Evolutionary conservation across 1,140 invertebrate species (phyloP).

Genomic region (Macrocentrus cingulum): DNA sequence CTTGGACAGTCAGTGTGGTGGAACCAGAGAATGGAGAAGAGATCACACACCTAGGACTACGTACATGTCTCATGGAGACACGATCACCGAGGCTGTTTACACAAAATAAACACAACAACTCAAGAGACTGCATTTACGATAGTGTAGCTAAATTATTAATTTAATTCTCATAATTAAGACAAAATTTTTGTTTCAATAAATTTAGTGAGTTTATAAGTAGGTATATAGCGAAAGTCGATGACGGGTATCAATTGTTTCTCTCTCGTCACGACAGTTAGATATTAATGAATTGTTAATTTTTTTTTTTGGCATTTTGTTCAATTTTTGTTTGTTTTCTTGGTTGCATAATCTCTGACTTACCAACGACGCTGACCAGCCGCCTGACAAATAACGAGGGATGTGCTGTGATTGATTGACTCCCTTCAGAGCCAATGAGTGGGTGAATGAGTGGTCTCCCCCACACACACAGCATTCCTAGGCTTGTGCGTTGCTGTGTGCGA

Average conservation of each 20-base stretch:
- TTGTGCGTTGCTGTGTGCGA: constrained; percentile 53
- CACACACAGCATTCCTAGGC: constrained; percentile 53
- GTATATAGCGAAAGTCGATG: too few relatives aligned
- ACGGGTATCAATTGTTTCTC: too few relatives aligned
- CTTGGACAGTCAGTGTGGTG: too few relatives aligned
- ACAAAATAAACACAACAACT: too few relatives aligned
- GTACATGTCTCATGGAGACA: too few relatives aligned
- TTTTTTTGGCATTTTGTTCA: constrained; percentile 30
- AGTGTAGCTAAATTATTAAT: too few relatives aligned
- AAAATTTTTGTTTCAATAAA: background rate
- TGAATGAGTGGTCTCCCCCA: constrained; percentile 48
- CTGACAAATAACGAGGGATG: constrained; percentile 52
- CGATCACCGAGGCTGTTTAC: too few relatives aligned
- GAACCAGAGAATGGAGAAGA: too few relatives aligned
- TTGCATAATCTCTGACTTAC: constrained; percentile 53
- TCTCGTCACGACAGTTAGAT: background rate
- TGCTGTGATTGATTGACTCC: constrained; percentile 53
- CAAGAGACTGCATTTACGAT: too few relatives aligned
- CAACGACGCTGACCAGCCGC: constrained; percentile 48
- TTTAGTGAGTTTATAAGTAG: too few relatives aligned
- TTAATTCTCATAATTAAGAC: background rate
- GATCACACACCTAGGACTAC: too few relatives aligned
- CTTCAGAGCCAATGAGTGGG: constrained; percentile 53
- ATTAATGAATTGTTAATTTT: background rate
- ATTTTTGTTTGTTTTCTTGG: constrained; percentile 41